phyloP scores from a whole-genome alignment of 2,113 vertebrate species.

The Hippoglossus stenolepis region DNA sequence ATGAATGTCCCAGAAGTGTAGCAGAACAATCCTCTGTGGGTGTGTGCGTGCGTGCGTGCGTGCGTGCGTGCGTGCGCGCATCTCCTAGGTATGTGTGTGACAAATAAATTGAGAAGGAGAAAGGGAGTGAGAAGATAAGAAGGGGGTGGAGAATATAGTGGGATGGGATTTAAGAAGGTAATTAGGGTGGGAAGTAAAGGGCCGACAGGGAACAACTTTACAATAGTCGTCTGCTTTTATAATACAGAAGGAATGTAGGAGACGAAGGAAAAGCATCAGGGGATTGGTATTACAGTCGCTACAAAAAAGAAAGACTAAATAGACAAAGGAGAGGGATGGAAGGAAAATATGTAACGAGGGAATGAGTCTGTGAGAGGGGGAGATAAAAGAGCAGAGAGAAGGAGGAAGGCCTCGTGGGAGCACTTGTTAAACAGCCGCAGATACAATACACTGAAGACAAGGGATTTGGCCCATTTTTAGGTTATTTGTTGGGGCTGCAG shows the following conservation, averaged over 20 bases:
- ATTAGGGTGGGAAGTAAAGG: conserved; percentile 41
- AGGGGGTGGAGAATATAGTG: conserved; percentile 11
- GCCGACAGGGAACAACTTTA: conserved; percentile 35
- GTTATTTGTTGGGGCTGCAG: conserved; percentile 7
- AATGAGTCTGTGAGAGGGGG: conserved; percentile 21
- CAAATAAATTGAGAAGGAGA: conserved; percentile 20
- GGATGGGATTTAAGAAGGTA: conserved; percentile 46
- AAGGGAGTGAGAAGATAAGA: conserved; percentile 44
- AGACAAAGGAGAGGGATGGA: conserved; percentile 27
- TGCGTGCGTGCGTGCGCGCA: not conserved
- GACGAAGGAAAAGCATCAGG: conserved; percentile 25
- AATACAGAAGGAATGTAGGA: conserved; percentile 17
- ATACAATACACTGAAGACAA: conserved; percentile 30
- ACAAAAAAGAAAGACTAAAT: conserved; percentile 31
- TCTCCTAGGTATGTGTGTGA: conserved; percentile 7
- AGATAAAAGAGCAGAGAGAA: conserved; percentile 25
- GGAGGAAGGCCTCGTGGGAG: conserved; percentile 32
- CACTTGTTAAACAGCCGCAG: conserved; percentile 53
- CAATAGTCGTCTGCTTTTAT: conserved; percentile 41
- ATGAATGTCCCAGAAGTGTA: not conserved
- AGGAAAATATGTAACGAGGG: conserved; percentile 27
- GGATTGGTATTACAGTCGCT: conserved; percentile 20
- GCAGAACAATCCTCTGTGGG: conserved; percentile 1
- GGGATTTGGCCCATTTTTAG: conserved; percentile 21
- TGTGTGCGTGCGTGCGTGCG: not conserved